A percentile compares a stretch with the other conserved stretches of the same genome.
Evolutionary conservation across 2,113 vertebrate genomes (phyloP).

Genomic region (Amazona guildingii): DNA sequence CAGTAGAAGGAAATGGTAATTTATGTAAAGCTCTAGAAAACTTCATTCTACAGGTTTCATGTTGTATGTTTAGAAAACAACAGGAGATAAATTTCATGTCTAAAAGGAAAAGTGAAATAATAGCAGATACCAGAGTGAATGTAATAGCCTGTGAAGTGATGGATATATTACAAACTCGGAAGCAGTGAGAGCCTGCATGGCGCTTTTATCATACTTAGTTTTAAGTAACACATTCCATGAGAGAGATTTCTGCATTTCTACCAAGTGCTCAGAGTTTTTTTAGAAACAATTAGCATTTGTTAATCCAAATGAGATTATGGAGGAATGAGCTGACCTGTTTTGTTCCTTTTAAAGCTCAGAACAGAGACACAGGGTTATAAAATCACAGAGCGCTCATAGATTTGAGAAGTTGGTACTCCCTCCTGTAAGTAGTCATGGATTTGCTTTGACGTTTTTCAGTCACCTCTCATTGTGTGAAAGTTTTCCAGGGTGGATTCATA

Average conservation of each 20-base stretch:
- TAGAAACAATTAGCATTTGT: conserved; percentile 25
- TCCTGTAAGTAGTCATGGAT: not conserved
- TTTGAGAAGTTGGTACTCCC: not conserved
- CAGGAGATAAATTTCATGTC: not conserved
- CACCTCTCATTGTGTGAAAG: not conserved
- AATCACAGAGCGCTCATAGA: not conserved
- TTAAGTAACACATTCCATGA: not conserved
- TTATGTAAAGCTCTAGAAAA: not conserved
- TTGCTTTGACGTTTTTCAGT: not conserved
- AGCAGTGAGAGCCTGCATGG: not conserved
- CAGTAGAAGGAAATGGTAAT: not conserved
- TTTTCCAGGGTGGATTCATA: not conserved
- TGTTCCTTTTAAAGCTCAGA: conserved; percentile 15
- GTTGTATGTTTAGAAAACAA: not conserved
- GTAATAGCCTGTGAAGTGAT: not conserved
- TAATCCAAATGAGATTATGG: not conserved
- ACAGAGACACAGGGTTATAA: not conserved
- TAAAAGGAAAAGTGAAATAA: not conserved
- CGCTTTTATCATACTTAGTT: not conserved
- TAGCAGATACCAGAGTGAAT: not conserved
- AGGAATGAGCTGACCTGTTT: conserved; percentile 51
- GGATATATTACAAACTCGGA: not conserved
- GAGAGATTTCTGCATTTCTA: not conserved
- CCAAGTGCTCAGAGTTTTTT: not conserved
- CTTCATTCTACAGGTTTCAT: not conserved